Conservation (phyloP, 2,113 vertebrate species). For the Synchiropus splendidus region DNA sequence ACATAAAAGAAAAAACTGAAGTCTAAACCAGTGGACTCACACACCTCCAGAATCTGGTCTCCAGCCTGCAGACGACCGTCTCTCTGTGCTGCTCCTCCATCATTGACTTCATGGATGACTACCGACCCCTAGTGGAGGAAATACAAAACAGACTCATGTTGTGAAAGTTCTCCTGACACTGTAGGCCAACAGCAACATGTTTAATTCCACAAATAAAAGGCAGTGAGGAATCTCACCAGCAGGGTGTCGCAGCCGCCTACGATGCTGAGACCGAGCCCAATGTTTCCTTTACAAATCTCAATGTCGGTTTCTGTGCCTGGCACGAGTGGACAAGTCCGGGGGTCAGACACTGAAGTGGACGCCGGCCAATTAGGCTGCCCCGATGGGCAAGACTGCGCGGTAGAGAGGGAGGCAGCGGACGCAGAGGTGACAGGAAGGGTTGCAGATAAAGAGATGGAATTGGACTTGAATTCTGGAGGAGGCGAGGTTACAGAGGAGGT, state of each 20-base stretch:
- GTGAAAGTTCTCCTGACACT: too few relatives aligned
- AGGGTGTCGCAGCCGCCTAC: constrained; percentile 90
- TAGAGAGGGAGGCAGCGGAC: constrained; percentile 9
- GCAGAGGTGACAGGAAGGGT: constrained; percentile 6
- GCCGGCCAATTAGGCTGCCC: constrained; percentile 63
- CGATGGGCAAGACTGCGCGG: constrained; percentile 17
- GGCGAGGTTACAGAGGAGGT: constrained; percentile 13
- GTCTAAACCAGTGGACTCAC: too few relatives aligned
- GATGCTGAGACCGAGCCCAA: constrained; percentile 88
- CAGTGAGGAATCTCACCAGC: constrained; percentile 60
- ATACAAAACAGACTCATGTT: constrained; percentile 3
- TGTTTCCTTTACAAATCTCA: constrained; percentile 82
- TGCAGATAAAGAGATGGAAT: neutral
- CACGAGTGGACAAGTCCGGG: constrained; percentile 74
- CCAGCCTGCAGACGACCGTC: constrained; percentile 90
- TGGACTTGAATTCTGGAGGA: constrained; percentile 9
- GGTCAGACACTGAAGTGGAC: constrained; percentile 69
- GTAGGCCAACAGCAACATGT: too few relatives aligned
- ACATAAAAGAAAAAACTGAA: too few relatives aligned
- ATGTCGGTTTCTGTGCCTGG: constrained; percentile 84
- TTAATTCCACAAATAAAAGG: too few relatives aligned
- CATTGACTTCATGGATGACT: constrained; percentile 92
- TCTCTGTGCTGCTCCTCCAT: constrained; percentile 88
- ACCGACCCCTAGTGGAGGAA: constrained; percentile 77
- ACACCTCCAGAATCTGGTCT: constrained; percentile 91